A percentile compares a stretch with the other conserved stretches of the same genome.
Evolutionary conservation across 2,113 vertebrate species (phyloP).

Genomic region (Xiphophorus hellerii): DNA sequence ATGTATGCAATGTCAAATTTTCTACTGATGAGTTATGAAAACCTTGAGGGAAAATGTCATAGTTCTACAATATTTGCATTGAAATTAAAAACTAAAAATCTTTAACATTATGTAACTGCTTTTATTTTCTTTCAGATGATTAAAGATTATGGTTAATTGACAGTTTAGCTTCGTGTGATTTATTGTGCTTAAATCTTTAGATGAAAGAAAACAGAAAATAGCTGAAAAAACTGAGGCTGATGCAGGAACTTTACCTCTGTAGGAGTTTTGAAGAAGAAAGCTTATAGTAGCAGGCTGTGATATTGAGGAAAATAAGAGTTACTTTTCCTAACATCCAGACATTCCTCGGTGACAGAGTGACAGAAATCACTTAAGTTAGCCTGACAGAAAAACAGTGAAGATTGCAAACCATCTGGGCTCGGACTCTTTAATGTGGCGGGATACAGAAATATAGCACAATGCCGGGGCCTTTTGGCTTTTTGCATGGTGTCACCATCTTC

Average conservation of each 20-base stretch:
- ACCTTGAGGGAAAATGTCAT: too few species aligned
- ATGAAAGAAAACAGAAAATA: too few species aligned
- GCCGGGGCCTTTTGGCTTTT: conserved; percentile 50
- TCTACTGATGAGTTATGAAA: not conserved
- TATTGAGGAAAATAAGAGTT: conserved; percentile 34
- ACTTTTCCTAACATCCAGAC: conserved; percentile 52
- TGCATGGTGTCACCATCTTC: conserved; percentile 74
- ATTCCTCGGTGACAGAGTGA: conserved; percentile 29
- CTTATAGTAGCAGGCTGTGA: conserved; percentile 47
- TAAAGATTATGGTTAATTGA: not conserved
- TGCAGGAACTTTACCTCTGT: too few species aligned
- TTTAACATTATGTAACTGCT: too few species aligned
- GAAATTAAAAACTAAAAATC: too few species aligned
- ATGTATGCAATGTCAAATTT: not conserved
- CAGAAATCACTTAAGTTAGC: conserved; percentile 9
- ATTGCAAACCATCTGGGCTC: conserved; percentile 24
- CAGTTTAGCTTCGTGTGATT: not conserved
- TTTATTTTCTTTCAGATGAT: not conserved
- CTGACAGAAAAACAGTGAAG: conserved; percentile 27
- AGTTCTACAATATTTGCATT: too few species aligned
- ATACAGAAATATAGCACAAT: conserved; percentile 46
- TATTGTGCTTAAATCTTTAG: not conserved
- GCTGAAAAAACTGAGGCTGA: too few species aligned
- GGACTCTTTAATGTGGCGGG: conserved; percentile 45
- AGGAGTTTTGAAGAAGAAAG: too few species aligned